Base-by-base conservation (phyloP, 1,140 invertebrate species). In the Leptopilina clavipes region DNA sequence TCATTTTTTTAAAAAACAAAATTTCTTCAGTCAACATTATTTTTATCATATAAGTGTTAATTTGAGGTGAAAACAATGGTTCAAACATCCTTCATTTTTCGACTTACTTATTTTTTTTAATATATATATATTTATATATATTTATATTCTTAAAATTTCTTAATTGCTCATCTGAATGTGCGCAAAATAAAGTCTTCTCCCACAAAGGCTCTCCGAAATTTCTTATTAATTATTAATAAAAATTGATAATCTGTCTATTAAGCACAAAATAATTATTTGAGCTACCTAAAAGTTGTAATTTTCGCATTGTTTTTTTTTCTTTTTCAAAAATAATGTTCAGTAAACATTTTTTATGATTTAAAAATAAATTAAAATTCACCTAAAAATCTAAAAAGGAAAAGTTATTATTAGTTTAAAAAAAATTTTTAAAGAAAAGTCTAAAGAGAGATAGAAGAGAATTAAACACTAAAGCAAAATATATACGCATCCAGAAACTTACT, bases 111-210 rank as follows among this genome's bases (percentile, higher is more conserved):
- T 31, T 31, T 31, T 31, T 31, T 31, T 31, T 31, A 31, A 5
- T n/a, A n/a, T n/a, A n/a, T n/a, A n/a, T n/a, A n/a, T n/a, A n/a
- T n/a, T n/a, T n/a, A n/a, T n/a, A n/a, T n/a, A n/a, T n/a, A n/a
- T n/a, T 31, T 31, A 31, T 31, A 31, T 31, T 31, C 25, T 31
- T 31, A 25, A n/a, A n/a, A 65, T 65, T 14, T 31, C 59, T 65
- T 14, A 40, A 40, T 40, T 65, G 3, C 25, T 14, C 22, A 37
- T 25, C n/a, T 22, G 25, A 31, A 65, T 31, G 59, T 65, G 59
- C 59, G 25, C 17, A 65, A 65, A 31, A 25, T n/a, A 65, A 65
- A 65, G 59, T 65, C 59, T 65, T 65, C 56, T 59, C 56, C 56
- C 56, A 59, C 9, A 25, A 25, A 59, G 56, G 56, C 56, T 25